Conservation (phyloP, 2,113 vertebrate species). For the Oceanites oceanicus region DNA sequence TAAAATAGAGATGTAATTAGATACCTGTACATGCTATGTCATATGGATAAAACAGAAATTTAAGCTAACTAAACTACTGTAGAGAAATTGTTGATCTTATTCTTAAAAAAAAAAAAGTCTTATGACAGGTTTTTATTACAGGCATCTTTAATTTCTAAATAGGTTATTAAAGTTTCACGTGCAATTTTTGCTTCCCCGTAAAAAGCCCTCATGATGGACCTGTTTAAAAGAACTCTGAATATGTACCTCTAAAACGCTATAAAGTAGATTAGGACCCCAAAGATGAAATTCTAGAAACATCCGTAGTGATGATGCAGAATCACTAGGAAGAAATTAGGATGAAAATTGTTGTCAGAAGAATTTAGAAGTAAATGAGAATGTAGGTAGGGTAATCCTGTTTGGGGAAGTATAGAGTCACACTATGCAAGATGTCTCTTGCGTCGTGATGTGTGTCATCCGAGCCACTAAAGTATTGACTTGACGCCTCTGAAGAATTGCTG, state of each 20-base stretch:
- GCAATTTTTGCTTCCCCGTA: constrained; percentile 7
- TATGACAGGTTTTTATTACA: neutral
- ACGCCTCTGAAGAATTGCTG: constrained; percentile 74
- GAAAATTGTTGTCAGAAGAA: neutral
- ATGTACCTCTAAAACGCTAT: neutral
- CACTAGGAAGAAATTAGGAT: neutral
- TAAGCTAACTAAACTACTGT: constrained; percentile 52
- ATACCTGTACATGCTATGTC: constrained; percentile 10
- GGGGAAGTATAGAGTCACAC: neutral
- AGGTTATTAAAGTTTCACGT: constrained; percentile 44
- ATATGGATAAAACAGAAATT: constrained; percentile 20
- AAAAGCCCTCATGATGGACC: neutral
- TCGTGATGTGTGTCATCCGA: neutral
- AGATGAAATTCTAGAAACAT: neutral
- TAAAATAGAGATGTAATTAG: constrained; percentile 39
- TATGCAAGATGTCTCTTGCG: neutral
- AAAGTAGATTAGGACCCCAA: neutral
- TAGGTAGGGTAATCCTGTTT: neutral
- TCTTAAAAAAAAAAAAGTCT: constrained; percentile 18
- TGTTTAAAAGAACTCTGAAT: neutral
- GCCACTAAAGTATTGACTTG: constrained; percentile 43
- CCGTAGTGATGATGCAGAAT: neutral
- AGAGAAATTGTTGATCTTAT: constrained; percentile 17
- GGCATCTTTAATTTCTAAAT: neutral
- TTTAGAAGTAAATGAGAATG: neutral